Evolutionary conservation across 2,113 vertebrate genomes (phyloP).

Genomic region (Ictidomys tridecemlineatus): DNA sequence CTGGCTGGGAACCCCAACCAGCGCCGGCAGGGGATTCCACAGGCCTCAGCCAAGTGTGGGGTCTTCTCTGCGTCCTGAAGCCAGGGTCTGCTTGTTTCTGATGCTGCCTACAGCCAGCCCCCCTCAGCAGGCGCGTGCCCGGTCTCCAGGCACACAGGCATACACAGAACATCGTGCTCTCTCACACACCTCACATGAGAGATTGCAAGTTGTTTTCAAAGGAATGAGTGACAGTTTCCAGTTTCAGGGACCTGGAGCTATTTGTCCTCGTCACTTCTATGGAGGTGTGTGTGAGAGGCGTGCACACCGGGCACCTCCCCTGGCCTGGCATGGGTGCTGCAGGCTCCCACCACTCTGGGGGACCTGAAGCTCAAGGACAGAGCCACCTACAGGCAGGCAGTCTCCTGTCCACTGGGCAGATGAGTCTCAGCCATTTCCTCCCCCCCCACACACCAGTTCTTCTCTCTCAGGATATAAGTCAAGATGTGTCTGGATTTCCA

Average conservation of each 20-base stretch:
- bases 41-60: neutral
- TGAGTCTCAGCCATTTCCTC: rapidly evolving
- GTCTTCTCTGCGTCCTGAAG: rapidly evolving
- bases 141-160: neutral
- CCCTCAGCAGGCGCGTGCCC: rapidly evolving
- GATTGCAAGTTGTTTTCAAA: too few species aligned
- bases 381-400: neutral
- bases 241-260: neutral
- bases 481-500: neutral
- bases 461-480: neutral
- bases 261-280: neutral
- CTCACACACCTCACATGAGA: rapidly evolving
- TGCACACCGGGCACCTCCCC: neutral
- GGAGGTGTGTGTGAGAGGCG: neutral
- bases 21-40: rapidly evolving
- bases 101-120: rapidly evolving
- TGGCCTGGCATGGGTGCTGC: neutral
- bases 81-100: neutral
- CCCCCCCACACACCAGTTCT: neutral
- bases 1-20: rapidly evolving
- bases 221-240: neutral
- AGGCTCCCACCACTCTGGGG: neutral
- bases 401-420: neutral
- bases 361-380: neutral
- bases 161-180: rapidly evolving